Evolutionary conservation across 2,113 vertebrate genomes (phyloP).

Genomic region (Pygoscelis antarcticus): DNA sequence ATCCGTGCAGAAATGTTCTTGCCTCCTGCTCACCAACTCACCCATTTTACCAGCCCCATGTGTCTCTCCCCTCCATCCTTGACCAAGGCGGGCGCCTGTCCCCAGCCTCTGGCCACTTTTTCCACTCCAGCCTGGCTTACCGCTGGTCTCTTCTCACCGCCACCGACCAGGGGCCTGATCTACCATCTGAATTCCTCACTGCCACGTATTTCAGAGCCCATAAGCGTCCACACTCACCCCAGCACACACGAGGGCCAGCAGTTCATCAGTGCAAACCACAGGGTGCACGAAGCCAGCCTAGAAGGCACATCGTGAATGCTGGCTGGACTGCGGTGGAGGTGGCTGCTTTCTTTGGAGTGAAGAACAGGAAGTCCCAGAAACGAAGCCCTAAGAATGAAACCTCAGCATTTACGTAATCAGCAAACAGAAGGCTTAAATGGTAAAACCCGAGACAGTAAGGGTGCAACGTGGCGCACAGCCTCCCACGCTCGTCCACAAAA

Average conservation of each 20-base stretch:
- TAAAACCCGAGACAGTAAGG: background rate
- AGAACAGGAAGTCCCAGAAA: background rate
- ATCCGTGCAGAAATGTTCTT: background rate
- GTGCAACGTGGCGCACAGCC: background rate
- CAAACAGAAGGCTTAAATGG: background rate
- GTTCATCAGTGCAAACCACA: background rate
- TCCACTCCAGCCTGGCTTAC: background rate
- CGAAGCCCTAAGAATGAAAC: background rate
- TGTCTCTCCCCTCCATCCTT: background rate
- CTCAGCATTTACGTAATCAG: background rate
- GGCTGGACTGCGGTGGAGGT: background rate
- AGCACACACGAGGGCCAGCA: background rate
- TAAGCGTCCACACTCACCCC: background rate
- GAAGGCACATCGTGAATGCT: background rate
- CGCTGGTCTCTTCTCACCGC: background rate
- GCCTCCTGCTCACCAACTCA: background rate
- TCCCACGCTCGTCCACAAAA: slow-evolving; percentile 20
- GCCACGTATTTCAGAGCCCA: background rate
- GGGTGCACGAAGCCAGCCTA: fast-evolving
- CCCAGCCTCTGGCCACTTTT: background rate
- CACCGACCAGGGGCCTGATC: background rate
- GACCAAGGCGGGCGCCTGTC: background rate
- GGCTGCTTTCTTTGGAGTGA: background rate
- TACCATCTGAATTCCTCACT: background rate
- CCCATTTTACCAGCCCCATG: background rate